Evolutionary conservation across 92 coral and sea anemone genomes (phyloP), one percentile per base, ranked within the genome.

Genomic region (Chrysogorgia sp.): DNA sequence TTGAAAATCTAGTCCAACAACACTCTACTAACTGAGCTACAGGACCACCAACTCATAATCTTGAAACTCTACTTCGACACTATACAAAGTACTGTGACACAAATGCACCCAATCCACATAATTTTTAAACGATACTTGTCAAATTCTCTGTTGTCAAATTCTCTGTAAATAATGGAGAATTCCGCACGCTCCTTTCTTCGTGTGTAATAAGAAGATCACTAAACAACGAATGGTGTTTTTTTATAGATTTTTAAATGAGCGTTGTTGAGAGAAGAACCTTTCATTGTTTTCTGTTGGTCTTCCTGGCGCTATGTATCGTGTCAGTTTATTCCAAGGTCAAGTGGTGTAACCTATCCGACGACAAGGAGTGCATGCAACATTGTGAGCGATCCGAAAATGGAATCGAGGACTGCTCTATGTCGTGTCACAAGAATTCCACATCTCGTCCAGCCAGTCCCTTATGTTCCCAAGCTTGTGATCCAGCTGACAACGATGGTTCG

Each of bases 171-270:
- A 4, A 5, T 37, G 43, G 6, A 37, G n/a, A n/a, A n/a, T n/a
- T n/a, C n/a, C n/a, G n/a, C n/a, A n/a, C n/a, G n/a, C n/a, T n/a
- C n/a, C n/a, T n/a, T n/a, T n/a, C n/a, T n/a, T n/a, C n/a, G n/a
- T n/a, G n/a, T n/a, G n/a, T n/a, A n/a, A n/a, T n/a, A n/a, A n/a
- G n/a, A n/a, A n/a, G n/a, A n/a, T n/a, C n/a, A n/a, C n/a, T n/a
- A n/a, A n/a, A 66, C 7, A 31, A 34, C 40, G 21, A 30, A 25
- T 68, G 33, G 40, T 55, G 52, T 56, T 72, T 53, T 72, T 24
- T 72, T 37, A 9, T 56, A 72, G 79, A 72, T 19, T 53, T 69
- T 72, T 72, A 72, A 72, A 72, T 72, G 79, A 72, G 50, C 55
- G 43, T 58, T 31, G 50, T 24, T 35, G 41, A 24, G 20, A 24